Base-by-base conservation (phyloP, 1,140 invertebrate species). In the Thalassaphorura encarpata region DNA sequence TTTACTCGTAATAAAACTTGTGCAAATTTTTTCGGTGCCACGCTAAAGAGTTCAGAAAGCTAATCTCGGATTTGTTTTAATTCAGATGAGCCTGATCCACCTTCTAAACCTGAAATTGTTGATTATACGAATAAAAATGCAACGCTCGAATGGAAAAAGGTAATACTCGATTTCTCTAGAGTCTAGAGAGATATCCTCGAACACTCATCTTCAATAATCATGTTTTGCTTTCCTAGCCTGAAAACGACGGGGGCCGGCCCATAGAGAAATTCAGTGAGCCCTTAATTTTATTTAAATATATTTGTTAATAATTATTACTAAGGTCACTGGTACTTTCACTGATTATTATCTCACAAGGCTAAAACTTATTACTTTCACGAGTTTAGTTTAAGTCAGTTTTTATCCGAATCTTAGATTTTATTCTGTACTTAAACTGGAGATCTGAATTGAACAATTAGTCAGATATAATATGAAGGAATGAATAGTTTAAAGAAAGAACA, bases 61-160 rank as follows among this genome's bases (percentile, higher is more conserved):
- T 23, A 39, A 42, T 43, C 18, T 26, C 15, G 45, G 54, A 29
- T 42, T 56, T 31, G 40, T 36, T 41, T 51, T 54, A 54, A 61
- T 68, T 16, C 63, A 85, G 88, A 91, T 69, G 87, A 89, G 62
- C 88, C 89, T 61, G 82, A 81, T 59, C 81, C 85, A 62, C 93
- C 94, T 31, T 82, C 87, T 31, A 90, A 92, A 69, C 93, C 93
- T 4, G 83, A 85, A 36, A 90, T 98, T 64, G 80, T 84, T 54
- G 95, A 99, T 70, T 97, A 92, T 69, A 90, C 94, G 68, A 92
- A 93, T 65, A 83, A 85, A 66, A 89, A 84, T 61, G 92, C 89
- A 0, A 83, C 84, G 1, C 74, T 99, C 21, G 83, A 85, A 71
- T 99, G 95, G 95, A 79, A 82, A 41, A 82, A 85, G 21, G 52